Base-by-base conservation (phyloP, 2,113 vertebrate species). In the Antennarius striatus region DNA sequence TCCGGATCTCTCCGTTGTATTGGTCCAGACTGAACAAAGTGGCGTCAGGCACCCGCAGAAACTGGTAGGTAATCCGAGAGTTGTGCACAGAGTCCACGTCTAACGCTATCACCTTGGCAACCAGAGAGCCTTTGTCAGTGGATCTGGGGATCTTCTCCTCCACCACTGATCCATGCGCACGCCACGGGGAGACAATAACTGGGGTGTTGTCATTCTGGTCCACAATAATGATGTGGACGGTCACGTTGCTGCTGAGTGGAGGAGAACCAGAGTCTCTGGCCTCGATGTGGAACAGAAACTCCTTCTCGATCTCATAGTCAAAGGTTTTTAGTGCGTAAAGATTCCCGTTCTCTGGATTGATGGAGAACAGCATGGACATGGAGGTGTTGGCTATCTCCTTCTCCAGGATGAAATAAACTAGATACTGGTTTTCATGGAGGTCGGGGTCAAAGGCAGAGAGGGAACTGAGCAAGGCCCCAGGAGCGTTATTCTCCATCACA, bases 151-250 rank as follows among this genome's bases (percentile, higher is more conserved):
- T 92, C 68, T 91, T 77, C 63, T 93, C 90, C 0, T 92, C 92
- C 6, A 93, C 95, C n/a, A 91, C 42, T 0, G 94, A 92, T 32
- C 94, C 93, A 0, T 95, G 95, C 13, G 78, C 90, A 0, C 84
- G 91, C 90, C 90, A 39, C 1, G 94, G 94, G 42, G 93, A 93
- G 4, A 94, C 62, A 0, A 95, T 91, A 12, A 94, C 85, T 0
- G 94, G 93, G 1, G 89, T 83, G 0, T 95, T 94, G 89, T 95
- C 93, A 0, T 95, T 94, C 85, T 95, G 93, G 45, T 95, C 93
- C 82, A 95, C 52, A 53, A 94, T 91, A 0, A 93, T 90, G 76
- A 95, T 90, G 59, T 90, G 88, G 5, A 94, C 91, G 0, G 92
- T 94, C n/a, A 90, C 93, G 0, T 93, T 95, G 71, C 91, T 83